These are phyloP conservation scores for Polyommatus iphigenia DNA, from an alignment of 2,888 invertebrate species.

Conservation along the genomic window DNA sequence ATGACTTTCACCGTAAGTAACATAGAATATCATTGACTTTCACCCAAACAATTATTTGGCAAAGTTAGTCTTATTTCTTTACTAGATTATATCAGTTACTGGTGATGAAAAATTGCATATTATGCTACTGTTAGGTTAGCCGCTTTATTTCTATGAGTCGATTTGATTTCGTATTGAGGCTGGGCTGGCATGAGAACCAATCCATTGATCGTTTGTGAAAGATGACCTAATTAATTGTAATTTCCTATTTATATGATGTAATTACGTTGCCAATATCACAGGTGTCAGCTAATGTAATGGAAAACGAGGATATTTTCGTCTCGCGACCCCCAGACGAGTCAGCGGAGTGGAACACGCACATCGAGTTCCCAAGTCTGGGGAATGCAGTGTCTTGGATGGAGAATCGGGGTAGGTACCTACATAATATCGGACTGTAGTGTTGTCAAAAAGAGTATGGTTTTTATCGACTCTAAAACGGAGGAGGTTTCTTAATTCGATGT, in stretches of 20 bases:
- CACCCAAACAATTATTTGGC: too few species aligned
- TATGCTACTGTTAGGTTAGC: too few species aligned
- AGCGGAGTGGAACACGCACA: conserved; percentile 25
- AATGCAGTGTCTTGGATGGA: background rate
- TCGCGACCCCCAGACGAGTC: conserved; percentile 13
- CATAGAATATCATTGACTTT: too few species aligned
- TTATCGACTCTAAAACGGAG: too few species aligned
- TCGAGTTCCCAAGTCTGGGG: conserved; percentile 19
- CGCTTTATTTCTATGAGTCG: too few species aligned
- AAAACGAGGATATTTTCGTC: conserved; percentile 21
- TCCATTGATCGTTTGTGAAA: background rate
- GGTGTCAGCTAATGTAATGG: conserved; percentile 25
- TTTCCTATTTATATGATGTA: background rate
- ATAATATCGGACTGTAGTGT: background rate
- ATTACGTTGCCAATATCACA: conserved; percentile 10
- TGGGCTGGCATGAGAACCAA: background rate
- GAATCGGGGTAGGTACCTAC: background rate
- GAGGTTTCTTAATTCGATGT: too few species aligned
- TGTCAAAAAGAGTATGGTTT: background rate
- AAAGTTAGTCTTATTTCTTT: too few species aligned
- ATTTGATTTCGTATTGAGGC: too few species aligned
- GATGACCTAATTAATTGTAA: background rate
- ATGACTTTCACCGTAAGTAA: too few species aligned
- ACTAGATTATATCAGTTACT: too few species aligned
- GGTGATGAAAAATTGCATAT: too few species aligned